Conservation (phyloP, 2,797 vertebrate species). For the Macrochelys suwanniensis region DNA sequence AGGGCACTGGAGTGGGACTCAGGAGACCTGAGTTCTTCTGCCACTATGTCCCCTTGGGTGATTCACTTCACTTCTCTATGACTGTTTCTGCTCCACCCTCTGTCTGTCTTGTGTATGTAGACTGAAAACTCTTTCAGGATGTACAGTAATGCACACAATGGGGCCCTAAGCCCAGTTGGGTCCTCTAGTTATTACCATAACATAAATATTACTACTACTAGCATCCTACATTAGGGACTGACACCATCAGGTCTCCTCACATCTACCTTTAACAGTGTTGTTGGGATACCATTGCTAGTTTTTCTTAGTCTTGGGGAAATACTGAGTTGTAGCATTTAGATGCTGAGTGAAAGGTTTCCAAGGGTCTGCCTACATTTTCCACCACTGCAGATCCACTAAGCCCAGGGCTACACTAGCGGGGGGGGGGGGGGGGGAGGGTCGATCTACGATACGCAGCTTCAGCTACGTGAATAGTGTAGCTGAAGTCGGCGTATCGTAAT, state of each 20-base stretch:
- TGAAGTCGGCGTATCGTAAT: too few relatives aligned
- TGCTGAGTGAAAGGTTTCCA: not conserved
- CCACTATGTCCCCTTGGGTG: not conserved
- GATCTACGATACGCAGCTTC: too few relatives aligned
- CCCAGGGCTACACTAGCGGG: too few relatives aligned
- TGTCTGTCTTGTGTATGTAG: not conserved
- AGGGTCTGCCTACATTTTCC: not conserved
- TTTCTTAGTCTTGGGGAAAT: not conserved
- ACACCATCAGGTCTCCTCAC: not conserved
- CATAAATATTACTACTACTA: not conserved
- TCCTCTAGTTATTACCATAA: fast-evolving
- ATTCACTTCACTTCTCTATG: not conserved
- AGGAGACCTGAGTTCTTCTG: not conserved
- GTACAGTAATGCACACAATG: too few relatives aligned
- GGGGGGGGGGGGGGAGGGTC: too few relatives aligned
- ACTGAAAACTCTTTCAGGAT: not conserved
- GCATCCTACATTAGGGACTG: not conserved
- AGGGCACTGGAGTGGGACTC: not conserved
- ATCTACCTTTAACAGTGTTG: not conserved
- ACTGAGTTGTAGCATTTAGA: not conserved
- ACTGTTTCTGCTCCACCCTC: not conserved
- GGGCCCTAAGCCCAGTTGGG: not conserved
- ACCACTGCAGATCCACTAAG: not conserved
- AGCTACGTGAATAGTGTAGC: too few relatives aligned
- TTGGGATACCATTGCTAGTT: not conserved